These are phyloP conservation scores for Limosa lapponica DNA, from an alignment of 2,797 vertebrate genomes.

Conservation along the genomic window DNA sequence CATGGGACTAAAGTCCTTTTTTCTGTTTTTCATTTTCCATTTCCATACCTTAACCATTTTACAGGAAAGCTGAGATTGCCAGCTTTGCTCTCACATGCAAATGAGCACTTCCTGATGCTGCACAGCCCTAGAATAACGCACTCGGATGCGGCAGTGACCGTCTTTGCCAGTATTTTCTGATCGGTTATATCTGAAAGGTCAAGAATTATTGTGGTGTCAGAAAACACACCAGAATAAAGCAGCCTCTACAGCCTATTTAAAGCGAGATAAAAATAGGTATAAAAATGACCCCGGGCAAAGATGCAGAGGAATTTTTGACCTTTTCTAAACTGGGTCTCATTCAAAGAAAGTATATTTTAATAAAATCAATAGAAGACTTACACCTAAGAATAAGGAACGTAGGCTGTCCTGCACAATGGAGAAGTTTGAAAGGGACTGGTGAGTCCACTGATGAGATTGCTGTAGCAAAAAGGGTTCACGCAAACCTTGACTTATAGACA, in stretches of 20 bases:
- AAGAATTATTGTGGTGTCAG: neutral
- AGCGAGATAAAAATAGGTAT: slow-evolving; percentile 15
- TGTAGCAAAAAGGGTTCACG: neutral
- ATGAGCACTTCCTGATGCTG: neutral
- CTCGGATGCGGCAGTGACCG: neutral
- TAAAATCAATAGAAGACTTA: neutral
- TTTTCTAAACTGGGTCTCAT: neutral
- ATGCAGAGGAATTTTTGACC: neutral
- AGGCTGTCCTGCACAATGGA: neutral
- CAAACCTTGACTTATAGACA: neutral
- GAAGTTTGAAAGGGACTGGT: neutral
- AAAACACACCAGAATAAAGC: neutral
- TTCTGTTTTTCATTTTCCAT: slow-evolving; percentile 43
- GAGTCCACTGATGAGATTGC: neutral
- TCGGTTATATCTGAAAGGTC: neutral
- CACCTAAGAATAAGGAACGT: neutral
- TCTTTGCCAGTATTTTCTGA: neutral
- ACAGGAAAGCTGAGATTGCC: slow-evolving; percentile 37
- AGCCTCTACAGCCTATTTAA: neutral
- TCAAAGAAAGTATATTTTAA: neutral
- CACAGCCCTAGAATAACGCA: neutral
- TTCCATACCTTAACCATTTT: slow-evolving; percentile 20
- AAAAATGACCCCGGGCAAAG: neutral
- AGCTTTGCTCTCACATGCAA: slow-evolving; percentile 52
- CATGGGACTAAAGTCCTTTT: neutral